These are phyloP conservation scores for Zosterops lateralis DNA, from an alignment of 2,113 vertebrate species.

Conservation along the genomic window DNA sequence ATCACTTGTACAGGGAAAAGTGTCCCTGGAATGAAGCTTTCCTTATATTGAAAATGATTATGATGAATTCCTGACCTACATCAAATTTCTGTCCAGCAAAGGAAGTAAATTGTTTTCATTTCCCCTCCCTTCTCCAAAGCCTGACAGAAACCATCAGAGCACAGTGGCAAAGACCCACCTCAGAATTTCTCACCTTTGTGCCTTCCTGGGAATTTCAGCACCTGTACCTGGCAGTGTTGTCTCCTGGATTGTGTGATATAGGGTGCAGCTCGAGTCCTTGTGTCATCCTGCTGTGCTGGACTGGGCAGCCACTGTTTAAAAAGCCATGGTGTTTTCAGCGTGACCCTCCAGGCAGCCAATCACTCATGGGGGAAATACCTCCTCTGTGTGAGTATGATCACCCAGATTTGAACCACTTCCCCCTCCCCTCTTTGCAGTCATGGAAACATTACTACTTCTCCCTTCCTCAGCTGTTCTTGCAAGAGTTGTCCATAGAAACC, in stretches of 20 bases:
- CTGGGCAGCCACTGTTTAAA: background rate
- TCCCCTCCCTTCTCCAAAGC: background rate
- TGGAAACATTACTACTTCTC: background rate
- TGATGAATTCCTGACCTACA: background rate
- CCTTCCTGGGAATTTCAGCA: background rate
- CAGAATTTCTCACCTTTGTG: conserved; percentile 19
- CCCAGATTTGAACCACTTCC: conserved; percentile 2
- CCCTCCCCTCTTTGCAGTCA: background rate
- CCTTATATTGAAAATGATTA: background rate
- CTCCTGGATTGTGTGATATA: background rate
- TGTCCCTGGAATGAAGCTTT: background rate
- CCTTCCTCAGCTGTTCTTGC: background rate
- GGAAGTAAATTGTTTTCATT: background rate
- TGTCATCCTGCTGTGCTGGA: background rate
- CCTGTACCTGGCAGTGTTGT: background rate
- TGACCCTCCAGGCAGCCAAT: background rate
- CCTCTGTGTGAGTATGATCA: background rate
- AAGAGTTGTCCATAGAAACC: background rate
- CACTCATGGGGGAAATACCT: background rate
- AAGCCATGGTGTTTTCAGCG: background rate
- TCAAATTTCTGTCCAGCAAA: background rate
- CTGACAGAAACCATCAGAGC: background rate
- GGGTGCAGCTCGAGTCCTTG: background rate
- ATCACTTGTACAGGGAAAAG: background rate
- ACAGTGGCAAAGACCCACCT: background rate